Evolutionary conservation across 2,888 invertebrate genomes (phyloP).

Genomic region (Ommatoiulus sabulosus): DNA sequence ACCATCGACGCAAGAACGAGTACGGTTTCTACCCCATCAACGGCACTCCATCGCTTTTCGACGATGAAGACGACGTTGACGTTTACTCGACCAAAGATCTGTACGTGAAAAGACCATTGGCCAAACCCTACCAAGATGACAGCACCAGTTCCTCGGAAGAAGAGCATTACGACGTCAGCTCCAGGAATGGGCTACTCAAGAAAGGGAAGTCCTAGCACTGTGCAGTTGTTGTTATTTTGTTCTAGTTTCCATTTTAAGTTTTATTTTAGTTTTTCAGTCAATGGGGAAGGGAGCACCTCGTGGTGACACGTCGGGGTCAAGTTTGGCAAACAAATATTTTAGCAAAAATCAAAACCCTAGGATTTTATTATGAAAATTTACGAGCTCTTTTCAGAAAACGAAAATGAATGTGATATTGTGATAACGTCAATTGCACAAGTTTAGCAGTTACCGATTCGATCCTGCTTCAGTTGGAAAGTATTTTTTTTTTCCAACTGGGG

Average conservation of each 20-base stretch:
- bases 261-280: conserved; percentile 8
- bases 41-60: conserved; percentile 53
- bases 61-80: conserved; percentile 59
- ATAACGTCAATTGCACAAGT: no score
- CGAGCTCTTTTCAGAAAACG: not conserved
- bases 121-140: conserved; percentile 58
- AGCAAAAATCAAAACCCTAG: not conserved
- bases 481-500: no score
- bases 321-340: not conserved
- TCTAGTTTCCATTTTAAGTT: not conserved
- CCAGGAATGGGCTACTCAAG: not conserved
- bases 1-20: conserved; percentile 44
- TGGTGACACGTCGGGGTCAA: no score
- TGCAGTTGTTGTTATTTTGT: not conserved
- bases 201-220: not conserved
- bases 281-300: not conserved
- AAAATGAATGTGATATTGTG: not conserved
- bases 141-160: conserved; percentile 55
- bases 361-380: not conserved
- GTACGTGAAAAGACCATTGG: conserved; percentile 34
- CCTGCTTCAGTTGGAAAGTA: no score
- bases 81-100: conserved; percentile 55
- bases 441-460: no score
- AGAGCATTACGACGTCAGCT: conserved; percentile 31
- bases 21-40: conserved; percentile 59